Conservation (phyloP, 1,140 invertebrate genomes). For the Halesus radiatus region DNA sequence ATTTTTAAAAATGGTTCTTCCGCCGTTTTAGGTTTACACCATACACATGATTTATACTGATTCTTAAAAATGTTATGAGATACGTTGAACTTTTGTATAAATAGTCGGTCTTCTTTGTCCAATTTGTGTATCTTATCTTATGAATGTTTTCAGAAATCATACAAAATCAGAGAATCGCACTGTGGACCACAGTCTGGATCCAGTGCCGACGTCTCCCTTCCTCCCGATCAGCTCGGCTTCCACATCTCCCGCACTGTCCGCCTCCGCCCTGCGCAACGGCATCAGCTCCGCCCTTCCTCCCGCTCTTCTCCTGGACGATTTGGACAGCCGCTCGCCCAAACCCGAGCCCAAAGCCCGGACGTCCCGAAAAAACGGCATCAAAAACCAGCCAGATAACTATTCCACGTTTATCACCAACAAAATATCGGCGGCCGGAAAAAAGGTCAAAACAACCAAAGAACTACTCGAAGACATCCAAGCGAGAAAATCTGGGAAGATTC, state of each 20-base stretch:
- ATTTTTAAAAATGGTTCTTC: too few relatives aligned
- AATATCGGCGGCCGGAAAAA: slow-evolving; percentile 52
- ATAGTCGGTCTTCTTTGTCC: too few relatives aligned
- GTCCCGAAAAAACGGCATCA: slow-evolving; percentile 54
- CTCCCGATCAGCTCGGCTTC: slow-evolving; percentile 51
- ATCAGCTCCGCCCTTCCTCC: slow-evolving; percentile 21
- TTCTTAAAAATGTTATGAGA: too few relatives aligned
- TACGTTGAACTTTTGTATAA: too few relatives aligned
- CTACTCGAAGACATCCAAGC: slow-evolving; percentile 67
- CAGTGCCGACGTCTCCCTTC: slow-evolving; percentile 46
- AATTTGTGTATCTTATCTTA: neutral
- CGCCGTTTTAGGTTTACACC: too few relatives aligned
- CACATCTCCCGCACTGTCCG: slow-evolving; percentile 49
- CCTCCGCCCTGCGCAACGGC: slow-evolving; percentile 36
- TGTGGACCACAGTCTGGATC: slow-evolving; percentile 49
- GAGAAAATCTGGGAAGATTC: slow-evolving; percentile 59
- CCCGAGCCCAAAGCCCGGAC: slow-evolving; percentile 45
- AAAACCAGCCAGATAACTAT: slow-evolving; percentile 51
- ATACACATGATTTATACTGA: too few relatives aligned
- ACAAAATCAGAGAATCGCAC: slow-evolving; percentile 55
- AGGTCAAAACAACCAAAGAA: slow-evolving; percentile 60
- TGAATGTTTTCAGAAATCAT: slow-evolving; percentile 49
- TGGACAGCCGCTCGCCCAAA: slow-evolving; percentile 48
- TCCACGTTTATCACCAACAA: slow-evolving; percentile 55
- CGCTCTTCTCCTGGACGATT: slow-evolving; percentile 38